phyloP scores from a whole-genome alignment of 2,797 vertebrate species.

The Syndactyla subalaris region DNA sequence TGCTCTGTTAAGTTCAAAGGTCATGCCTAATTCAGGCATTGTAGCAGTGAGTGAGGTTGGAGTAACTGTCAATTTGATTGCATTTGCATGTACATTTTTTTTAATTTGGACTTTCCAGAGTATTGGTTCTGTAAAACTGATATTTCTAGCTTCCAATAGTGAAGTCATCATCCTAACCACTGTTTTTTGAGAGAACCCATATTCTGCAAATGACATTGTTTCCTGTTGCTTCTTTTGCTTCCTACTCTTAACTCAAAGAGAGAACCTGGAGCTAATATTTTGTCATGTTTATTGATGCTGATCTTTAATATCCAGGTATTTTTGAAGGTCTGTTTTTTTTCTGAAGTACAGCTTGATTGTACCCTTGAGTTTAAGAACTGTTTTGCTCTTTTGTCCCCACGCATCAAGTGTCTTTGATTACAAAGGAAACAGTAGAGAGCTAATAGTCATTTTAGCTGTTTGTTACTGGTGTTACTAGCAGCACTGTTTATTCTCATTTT shows the following conservation, averaged over 20 bases:
- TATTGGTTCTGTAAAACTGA: background rate
- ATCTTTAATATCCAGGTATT: background rate
- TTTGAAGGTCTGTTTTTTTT: background rate
- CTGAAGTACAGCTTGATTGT: background rate
- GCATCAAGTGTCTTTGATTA: background rate
- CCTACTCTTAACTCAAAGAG: background rate
- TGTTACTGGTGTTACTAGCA: background rate
- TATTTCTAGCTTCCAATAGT: background rate
- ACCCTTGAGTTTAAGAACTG: background rate
- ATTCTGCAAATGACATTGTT: background rate
- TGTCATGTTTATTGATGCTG: background rate
- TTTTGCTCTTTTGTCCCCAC: background rate
- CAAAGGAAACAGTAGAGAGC: background rate
- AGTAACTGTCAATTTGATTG: background rate
- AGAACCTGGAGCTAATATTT: background rate
- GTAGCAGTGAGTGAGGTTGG: background rate
- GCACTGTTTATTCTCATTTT: background rate
- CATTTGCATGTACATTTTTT: background rate
- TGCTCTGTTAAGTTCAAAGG: background rate
- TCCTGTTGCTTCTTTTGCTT: background rate
- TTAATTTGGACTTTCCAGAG: background rate
- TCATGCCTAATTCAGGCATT: background rate
- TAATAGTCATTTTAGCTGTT: background rate
- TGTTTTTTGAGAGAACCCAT: background rate
- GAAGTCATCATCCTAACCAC: background rate